Percentiles rank a stretch among this genome's conserved stretches.
Conservation (phyloP, 2,797 vertebrate species). For the Trachops cirrhosus region DNA sequence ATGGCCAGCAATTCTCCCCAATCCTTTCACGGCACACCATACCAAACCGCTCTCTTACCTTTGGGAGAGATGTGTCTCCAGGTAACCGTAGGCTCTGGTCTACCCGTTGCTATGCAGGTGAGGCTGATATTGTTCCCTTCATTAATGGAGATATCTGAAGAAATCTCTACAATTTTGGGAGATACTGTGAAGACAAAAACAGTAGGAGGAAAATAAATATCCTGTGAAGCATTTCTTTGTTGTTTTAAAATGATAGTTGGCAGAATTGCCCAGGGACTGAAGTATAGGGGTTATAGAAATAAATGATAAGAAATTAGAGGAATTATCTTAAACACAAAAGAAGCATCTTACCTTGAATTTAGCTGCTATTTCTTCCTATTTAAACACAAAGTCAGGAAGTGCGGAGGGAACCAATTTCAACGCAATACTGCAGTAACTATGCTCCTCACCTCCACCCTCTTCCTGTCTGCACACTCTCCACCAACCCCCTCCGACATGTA, state of each 20-base stretch:
- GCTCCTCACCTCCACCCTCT: not conserved
- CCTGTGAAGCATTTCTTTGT: not conserved
- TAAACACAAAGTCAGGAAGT: not conserved
- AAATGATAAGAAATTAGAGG: not conserved
- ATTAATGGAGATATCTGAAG: constrained; percentile 86
- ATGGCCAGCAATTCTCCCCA: not conserved
- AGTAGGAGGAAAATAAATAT: constrained; percentile 48
- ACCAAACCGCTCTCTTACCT: constrained; percentile 78
- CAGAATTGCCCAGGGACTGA: not conserved
- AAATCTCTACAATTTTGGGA: constrained; percentile 87
- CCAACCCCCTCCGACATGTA: not conserved
- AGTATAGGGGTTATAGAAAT: not conserved
- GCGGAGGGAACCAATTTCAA: not conserved
- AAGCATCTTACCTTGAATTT: not conserved
- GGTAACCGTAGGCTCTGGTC: constrained; percentile 87
- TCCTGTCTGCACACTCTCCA: not conserved
- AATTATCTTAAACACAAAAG: not conserved
- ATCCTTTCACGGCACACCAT: fast-evolving
- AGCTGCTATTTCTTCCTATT: not conserved
- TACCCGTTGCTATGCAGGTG: constrained; percentile 87
- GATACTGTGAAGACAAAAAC: constrained; percentile 81
- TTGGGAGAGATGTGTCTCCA: constrained; percentile 89
- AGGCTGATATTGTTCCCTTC: constrained; percentile 88
- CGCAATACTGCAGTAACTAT: not conserved
- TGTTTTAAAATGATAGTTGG: not conserved